Conservation (phyloP, 2,888 invertebrate species). For the Mesochorus sp. region DNA sequence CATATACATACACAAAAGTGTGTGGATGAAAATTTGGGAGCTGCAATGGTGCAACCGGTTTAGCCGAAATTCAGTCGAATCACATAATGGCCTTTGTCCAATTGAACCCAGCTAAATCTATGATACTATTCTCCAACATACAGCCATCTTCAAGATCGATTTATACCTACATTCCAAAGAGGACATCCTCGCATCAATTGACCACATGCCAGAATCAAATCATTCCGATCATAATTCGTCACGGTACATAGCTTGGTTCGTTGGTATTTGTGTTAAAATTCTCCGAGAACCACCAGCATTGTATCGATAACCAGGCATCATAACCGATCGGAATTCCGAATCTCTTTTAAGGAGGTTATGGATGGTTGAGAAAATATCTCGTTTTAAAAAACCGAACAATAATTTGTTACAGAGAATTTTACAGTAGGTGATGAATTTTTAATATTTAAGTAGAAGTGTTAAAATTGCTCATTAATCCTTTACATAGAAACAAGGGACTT, state of each 20-base stretch:
- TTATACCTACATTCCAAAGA: slow-evolving; percentile 9
- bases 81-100: background rate
- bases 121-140: background rate
- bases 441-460: too few relatives aligned
- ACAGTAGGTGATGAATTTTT: too few relatives aligned
- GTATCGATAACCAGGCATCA: background rate
- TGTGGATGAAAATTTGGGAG: slow-evolving; percentile 11
- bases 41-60: slow-evolving; percentile 13
- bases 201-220: slow-evolving; percentile 1
- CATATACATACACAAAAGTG: background rate
- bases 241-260: background rate
- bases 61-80: slow-evolving; percentile 12
- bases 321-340: background rate
- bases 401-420: too few relatives aligned
- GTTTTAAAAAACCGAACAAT: too few relatives aligned
- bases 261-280: background rate
- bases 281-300: background rate
- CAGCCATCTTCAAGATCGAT: slow-evolving; percentile 22
- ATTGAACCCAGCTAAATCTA: background rate
- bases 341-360: background rate
- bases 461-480: too few relatives aligned
- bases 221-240: background rate
- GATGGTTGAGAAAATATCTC: too few relatives aligned
- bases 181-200: background rate
- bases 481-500: too few relatives aligned